phyloP scores from a whole-genome alignment of 2,797 vertebrate genomes.

The Myotis pilosus region DNA sequence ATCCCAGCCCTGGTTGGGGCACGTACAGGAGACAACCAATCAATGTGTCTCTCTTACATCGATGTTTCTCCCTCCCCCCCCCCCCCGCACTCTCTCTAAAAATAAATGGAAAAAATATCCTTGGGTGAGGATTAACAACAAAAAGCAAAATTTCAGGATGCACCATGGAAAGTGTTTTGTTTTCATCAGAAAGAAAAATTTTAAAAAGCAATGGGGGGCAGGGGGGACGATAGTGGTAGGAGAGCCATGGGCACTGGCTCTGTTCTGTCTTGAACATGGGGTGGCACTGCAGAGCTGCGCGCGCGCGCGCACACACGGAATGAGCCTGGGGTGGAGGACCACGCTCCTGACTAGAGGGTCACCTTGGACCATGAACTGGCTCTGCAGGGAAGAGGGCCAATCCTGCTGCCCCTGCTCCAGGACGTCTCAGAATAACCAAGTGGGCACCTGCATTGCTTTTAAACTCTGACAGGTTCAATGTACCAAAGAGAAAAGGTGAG shows the following conservation, averaged over 20 bases:
- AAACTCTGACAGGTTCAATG: neutral
- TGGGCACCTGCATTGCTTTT: neutral
- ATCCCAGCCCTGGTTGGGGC: too few species aligned
- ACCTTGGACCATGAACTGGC: neutral
- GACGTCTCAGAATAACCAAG: neutral
- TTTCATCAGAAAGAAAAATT: neutral
- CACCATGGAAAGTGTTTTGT: rapidly evolving
- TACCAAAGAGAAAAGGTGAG: neutral
- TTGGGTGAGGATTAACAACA: too few species aligned
- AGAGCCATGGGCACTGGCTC: neutral
- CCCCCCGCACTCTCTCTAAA: too few species aligned
- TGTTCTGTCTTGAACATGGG: neutral
- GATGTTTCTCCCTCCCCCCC: too few species aligned
- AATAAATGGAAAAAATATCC: too few species aligned
- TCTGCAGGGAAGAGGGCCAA: neutral
- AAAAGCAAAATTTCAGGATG: neutral
- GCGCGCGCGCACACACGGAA: too few species aligned
- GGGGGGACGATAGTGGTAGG: rapidly evolving
- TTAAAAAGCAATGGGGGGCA: neutral
- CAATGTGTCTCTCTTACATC: too few species aligned
- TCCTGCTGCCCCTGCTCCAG: neutral
- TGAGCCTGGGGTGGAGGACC: neutral
- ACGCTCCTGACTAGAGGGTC: neutral
- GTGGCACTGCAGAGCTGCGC: neutral
- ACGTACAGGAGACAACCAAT: too few species aligned